Evolutionary conservation across 92 coral and sea anemone genomes (phyloP).

Genomic region (Porites rus): DNA sequence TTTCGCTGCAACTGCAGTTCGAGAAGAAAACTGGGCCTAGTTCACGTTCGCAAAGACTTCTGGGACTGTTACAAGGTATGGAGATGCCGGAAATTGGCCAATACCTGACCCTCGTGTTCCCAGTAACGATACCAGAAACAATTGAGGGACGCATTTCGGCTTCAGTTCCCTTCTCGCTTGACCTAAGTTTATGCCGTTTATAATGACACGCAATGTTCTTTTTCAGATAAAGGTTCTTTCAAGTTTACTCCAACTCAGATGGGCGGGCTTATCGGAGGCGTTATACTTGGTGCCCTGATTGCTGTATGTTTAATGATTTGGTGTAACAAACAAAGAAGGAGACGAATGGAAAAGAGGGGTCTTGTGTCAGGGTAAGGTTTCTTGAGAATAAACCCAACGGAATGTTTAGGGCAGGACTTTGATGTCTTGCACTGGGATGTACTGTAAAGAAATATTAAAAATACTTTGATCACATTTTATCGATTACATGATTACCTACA

Average conservation of each 20-base stretch:
- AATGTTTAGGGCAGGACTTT: not conserved
- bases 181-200: not conserved
- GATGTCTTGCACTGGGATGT: not conserved
- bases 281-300: not conserved
- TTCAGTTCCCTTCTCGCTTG: not conserved
- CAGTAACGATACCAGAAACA: no score
- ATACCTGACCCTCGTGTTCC: no score
- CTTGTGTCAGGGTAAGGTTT: conserved; percentile 18
- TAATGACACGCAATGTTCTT: not conserved
- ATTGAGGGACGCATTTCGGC: not conserved
- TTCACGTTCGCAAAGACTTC: no score
- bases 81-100: no score
- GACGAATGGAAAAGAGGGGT: not conserved
- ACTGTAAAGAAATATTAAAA: no score
- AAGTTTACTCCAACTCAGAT: not conserved
- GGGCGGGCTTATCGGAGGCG: conserved; percentile 11
- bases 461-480: no score
- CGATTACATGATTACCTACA: no score
- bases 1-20: not conserved
- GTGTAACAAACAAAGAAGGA: conserved; percentile 1
- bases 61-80: no score
- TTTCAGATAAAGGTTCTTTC: conserved; percentile 1
- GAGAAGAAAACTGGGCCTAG: no score
- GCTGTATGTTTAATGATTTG: not conserved
- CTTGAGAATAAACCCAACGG: not conserved